Percentiles rank a stretch among this genome's conserved stretches.
Evolutionary conservation across 2,797 vertebrate genomes (phyloP).

Genomic region (Rousettus madagascariensis): DNA sequence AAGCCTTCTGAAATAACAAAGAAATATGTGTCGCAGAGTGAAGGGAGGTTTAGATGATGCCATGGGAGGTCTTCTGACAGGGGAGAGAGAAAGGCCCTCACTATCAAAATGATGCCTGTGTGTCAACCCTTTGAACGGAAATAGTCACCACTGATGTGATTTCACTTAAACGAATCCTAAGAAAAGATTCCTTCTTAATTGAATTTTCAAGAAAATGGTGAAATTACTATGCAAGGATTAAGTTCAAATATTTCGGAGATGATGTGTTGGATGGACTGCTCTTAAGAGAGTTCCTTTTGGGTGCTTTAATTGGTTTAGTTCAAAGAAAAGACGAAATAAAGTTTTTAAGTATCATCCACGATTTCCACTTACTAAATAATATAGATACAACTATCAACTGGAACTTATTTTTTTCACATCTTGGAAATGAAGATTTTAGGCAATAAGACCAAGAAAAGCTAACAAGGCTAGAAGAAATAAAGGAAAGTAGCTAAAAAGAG

Average conservation of each 20-base stretch:
- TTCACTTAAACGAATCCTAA: conserved; percentile 74
- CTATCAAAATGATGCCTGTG: conserved; percentile 80
- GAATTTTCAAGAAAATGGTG: conserved; percentile 65
- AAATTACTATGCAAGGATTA: conserved; percentile 62
- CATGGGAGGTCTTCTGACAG: conserved; percentile 85
- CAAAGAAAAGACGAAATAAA: conserved; percentile 62
- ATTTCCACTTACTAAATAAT: conserved; percentile 50
- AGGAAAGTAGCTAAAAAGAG: background rate
- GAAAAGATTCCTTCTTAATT: conserved; percentile 73
- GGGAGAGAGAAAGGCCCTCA: conserved; percentile 74
- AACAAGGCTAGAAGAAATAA: conserved; percentile 57
- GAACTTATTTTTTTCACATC: conserved; percentile 56
- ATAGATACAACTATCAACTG: conserved; percentile 16
- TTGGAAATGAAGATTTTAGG: background rate
- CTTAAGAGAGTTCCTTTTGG: background rate
- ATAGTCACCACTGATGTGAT: conserved; percentile 59
- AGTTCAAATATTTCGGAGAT: background rate
- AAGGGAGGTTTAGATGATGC: conserved; percentile 91
- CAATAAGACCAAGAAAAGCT: conserved; percentile 52
- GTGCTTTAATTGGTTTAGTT: conserved; percentile 30
- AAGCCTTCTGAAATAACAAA: conserved; percentile 95
- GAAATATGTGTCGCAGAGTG: conserved; percentile 91
- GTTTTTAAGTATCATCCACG: conserved; percentile 17
- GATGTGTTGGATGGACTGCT: background rate
- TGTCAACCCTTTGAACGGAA: conserved; percentile 79